A percentile compares a stretch with the other conserved stretches of the same genome.
phyloP scores from a whole-genome alignment of 64 coral and sea anemone genomes.

The Exaiptasia diaphana region DNA sequence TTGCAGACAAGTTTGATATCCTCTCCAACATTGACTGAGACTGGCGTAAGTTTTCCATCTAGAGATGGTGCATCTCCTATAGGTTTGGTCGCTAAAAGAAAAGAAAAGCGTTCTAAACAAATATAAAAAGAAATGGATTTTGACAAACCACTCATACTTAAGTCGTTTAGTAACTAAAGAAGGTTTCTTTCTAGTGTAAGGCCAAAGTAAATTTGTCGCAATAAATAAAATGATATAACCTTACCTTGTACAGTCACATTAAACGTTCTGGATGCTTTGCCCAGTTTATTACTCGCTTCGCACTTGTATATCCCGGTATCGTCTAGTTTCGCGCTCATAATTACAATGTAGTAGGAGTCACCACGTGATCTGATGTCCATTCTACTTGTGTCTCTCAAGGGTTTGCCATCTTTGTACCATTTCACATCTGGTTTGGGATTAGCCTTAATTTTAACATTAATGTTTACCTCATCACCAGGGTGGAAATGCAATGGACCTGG shows the following conservation, averaged over 20 bases:
- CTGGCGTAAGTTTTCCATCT: constrained; percentile 26
- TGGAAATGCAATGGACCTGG: constrained; percentile 30
- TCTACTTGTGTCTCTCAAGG: constrained; percentile 48
- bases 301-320: constrained; percentile 83
- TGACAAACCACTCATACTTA: not conserved
- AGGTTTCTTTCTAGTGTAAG: not conserved
- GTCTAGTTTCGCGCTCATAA: constrained; percentile 54
- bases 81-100: constrained; percentile 38
- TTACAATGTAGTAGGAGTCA: constrained; percentile 47
- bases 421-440: constrained; percentile 79
- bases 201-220: no score
- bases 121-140: not conserved
- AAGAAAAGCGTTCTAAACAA: not conserved
- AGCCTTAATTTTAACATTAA: constrained; percentile 55
- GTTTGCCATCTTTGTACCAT: constrained; percentile 79
- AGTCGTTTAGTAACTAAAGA: no score
- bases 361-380: constrained; percentile 54
- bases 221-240: not conserved
- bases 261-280: constrained; percentile 59
- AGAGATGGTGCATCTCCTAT: constrained; percentile 61
- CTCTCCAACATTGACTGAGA: constrained; percentile 57
- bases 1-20: constrained; percentile 59
- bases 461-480: constrained; percentile 63
- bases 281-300: constrained; percentile 71
- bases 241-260: constrained; percentile 58